Conservation (phyloP, 2,888 invertebrate species). For the Phengaris alcon region DNA sequence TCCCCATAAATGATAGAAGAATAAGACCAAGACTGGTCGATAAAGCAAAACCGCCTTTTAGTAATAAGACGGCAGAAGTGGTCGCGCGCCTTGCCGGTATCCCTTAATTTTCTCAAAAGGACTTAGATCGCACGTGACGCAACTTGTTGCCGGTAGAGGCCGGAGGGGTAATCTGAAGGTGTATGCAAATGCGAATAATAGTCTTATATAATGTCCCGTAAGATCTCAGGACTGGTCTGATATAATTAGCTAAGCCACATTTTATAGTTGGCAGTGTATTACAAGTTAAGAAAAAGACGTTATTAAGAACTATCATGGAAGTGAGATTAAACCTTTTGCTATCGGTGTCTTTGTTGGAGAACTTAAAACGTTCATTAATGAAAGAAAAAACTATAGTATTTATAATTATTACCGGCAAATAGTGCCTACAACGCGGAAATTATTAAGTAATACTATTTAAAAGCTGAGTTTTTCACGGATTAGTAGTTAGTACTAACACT, state of each 20-base stretch:
- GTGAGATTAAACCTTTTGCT: too few species aligned
- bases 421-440: too few species aligned
- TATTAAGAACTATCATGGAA: too few species aligned
- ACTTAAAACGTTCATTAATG: too few species aligned
- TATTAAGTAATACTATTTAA: background rate
- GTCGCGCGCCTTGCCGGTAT: constrained; percentile 54
- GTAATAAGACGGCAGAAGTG: too few species aligned
- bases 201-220: constrained; percentile 41
- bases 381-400: too few species aligned
- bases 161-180: constrained; percentile 23
- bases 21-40: too few species aligned
- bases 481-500: background rate
- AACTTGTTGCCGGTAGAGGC: constrained; percentile 70
- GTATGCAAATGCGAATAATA: constrained; percentile 24
- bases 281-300: background rate
- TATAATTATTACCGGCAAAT: too few species aligned
- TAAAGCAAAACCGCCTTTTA: too few species aligned
- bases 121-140: constrained; percentile 71
- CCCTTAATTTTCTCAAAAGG: constrained; percentile 66
- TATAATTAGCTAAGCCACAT: background rate
- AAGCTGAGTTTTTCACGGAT: background rate
- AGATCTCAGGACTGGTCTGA: background rate
- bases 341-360: too few species aligned
- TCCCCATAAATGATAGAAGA: too few species aligned
- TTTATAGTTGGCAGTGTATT: background rate